Base-by-base conservation (phyloP, 2,888 invertebrate genomes). In the Anthophora plumipes region DNA sequence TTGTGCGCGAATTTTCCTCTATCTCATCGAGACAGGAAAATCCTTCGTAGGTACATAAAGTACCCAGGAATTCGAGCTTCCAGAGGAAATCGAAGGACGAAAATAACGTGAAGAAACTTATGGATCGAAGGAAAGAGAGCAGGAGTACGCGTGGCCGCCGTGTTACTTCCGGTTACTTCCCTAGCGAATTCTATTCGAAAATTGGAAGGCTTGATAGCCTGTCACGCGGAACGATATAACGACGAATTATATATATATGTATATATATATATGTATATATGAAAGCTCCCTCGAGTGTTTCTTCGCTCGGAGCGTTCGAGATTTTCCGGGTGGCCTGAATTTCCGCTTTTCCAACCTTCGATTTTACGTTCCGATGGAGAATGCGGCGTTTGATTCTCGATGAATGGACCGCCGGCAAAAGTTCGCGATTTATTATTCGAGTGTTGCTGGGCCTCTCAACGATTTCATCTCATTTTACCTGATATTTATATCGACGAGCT, bases 181-280 rank as follows among this genome's bases (percentile, higher is more conserved):
- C 57, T 17, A 50, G 41, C 41, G 50, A 50, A 59, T 71, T 61
- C 25, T 20, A 46, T 59, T 60, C 17, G 25, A 17, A 72, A 72
- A 76, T 72, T 39, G 41, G 41, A 67, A 31, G 7, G 43, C n/a
- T 22, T 50, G 59, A 59, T 69, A 61, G 39, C 54, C 54, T 20
- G 60, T 22, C 41, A 9, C 22, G 22, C 9, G 46, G 52, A 61
- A 43, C 20, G 57, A 72, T 43, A 11, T 59, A 54, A 63, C 71
- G 61, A 41, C 25, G 71, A 9, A 50, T 52, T 50, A 41, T 52
- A 14, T n/a, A n/a, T n/a, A n/a, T n/a, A n/a, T n/a, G n/a, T n/a
- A n/a, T n/a, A n/a, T n/a, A n/a, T n/a, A n/a, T n/a, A n/a, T n/a
- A n/a, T n/a, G n/a, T n/a, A n/a, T n/a, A n/a, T 11, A 17, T 5